Percentiles rank a stretch among this genome's conserved stretches.
phyloP scores from a whole-genome alignment of 2,888 invertebrate genomes.

The Caenorhabditis angaria region DNA sequence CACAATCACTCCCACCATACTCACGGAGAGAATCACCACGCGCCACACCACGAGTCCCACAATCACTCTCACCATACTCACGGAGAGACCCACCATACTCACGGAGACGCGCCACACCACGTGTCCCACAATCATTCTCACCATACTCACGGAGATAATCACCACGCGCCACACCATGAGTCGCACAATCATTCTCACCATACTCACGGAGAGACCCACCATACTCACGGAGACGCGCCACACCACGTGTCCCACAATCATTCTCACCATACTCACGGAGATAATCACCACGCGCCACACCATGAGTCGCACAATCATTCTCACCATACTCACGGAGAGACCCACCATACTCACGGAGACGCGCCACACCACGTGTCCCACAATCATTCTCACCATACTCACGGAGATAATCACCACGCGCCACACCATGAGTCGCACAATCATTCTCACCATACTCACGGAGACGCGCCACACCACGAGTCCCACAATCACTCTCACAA shows the following conservation, averaged over 20 bases:
- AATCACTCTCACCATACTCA: conserved; percentile 16
- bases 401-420: conserved; percentile 8
- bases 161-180: conserved; percentile 7
- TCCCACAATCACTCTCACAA: conserved; percentile 12
- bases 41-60: conserved; percentile 1
- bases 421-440: conserved; percentile 6
- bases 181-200: conserved; percentile 10
- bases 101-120: conserved; percentile 14
- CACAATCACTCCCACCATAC: conserved; percentile 4
- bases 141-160: conserved; percentile 7
- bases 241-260: conserved; percentile 18
- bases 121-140: conserved; percentile 6
- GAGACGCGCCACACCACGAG: conserved; percentile 18
- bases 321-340: conserved; percentile 17
- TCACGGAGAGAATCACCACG: conserved; percentile 9
- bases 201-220: conserved; percentile 12
- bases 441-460: conserved; percentile 16
- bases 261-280: conserved; percentile 4
- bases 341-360: conserved; percentile 9
- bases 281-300: conserved; percentile 8
- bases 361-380: conserved; percentile 13
- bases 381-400: conserved; percentile 2
- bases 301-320: background rate
- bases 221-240: conserved; percentile 3
- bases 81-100: conserved; percentile 8